Evolutionary conservation across 2,888 invertebrate species (phyloP).

Genomic region (Tuberolachnus salignus): DNA sequence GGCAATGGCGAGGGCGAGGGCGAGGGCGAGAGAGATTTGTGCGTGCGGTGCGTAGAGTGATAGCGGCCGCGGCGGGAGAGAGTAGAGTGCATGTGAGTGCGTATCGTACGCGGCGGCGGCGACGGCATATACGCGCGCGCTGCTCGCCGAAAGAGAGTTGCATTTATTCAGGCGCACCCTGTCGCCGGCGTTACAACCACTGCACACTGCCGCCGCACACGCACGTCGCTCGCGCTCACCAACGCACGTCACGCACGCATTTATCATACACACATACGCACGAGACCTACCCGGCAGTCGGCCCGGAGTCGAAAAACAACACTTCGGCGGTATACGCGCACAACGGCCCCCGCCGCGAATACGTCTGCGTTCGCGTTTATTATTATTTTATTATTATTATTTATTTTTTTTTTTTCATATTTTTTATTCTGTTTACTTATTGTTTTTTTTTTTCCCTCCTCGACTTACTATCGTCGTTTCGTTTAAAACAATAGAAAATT

Average conservation of each 20-base stretch:
- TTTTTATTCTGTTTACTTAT: neutral
- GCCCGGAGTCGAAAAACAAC: slow-evolving; percentile 44
- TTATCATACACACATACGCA: no score
- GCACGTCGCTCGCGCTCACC: slow-evolving; percentile 48
- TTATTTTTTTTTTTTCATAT: no score
- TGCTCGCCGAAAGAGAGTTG: slow-evolving; percentile 50
- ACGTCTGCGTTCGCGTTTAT: neutral
- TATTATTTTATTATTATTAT: neutral
- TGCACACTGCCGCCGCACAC: slow-evolving; percentile 40
- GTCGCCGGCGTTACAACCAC: slow-evolving; percentile 56
- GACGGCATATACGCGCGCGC: slow-evolving; percentile 4
- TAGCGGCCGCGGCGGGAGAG: neutral
- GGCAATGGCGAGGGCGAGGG: neutral
- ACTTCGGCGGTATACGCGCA: slow-evolving; percentile 28
- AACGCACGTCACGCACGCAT: slow-evolving; percentile 33
- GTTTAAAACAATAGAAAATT: no score
- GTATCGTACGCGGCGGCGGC: slow-evolving; percentile 14
- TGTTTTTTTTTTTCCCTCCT: neutral
- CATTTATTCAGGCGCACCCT: slow-evolving; percentile 56
- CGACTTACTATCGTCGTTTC: no score
- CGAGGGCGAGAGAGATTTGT: slow-evolving; percentile 15
- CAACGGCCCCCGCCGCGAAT: slow-evolving; percentile 22
- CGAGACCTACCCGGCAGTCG: slow-evolving; percentile 30
- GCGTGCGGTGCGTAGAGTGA: neutral
- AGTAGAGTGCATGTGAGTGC: slow-evolving; percentile 21